These are phyloP conservation scores for Epizoanthus rinbou DNA, from an alignment of 92 coral and sea anemone genomes.

Conservation along the genomic window DNA sequence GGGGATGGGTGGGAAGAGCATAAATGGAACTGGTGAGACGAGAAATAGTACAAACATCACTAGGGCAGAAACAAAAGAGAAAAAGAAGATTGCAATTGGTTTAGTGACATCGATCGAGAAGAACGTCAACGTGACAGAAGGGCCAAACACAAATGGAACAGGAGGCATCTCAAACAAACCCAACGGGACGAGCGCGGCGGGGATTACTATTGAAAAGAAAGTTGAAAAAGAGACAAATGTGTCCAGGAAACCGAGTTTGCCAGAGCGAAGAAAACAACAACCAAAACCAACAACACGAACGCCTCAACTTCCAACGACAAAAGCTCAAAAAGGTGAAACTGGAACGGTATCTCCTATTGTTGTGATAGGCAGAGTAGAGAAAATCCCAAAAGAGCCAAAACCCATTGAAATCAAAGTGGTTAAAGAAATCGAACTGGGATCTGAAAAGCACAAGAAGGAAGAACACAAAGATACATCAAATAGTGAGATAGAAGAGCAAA, in stretches of 20 bases:
- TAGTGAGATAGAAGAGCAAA: background rate
- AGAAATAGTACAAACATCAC: background rate
- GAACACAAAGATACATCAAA: background rate
- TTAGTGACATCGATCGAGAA: background rate
- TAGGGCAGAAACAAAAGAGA: background rate
- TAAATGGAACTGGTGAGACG: background rate
- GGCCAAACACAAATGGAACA: background rate
- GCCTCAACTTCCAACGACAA: background rate
- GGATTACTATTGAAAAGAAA: too few species aligned
- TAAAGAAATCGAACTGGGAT: background rate
- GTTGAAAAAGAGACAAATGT: background rate
- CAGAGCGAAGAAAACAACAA: background rate
- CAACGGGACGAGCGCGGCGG: too few species aligned
- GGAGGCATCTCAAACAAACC: background rate
- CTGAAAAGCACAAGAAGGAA: background rate
- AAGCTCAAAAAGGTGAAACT: background rate
- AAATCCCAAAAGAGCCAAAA: background rate
- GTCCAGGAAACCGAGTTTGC: background rate
- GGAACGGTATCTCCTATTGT: background rate
- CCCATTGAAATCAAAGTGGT: background rate
- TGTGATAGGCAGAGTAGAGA: slow-evolving; percentile 16
- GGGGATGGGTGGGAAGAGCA: too few species aligned
- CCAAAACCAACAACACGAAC: background rate
- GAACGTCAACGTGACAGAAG: too few species aligned
- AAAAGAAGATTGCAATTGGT: background rate